Evolutionary conservation across 2,888 invertebrate genomes (phyloP), one percentile per base, ranked within the genome.

Genomic region (Globia sparganii): DNA sequence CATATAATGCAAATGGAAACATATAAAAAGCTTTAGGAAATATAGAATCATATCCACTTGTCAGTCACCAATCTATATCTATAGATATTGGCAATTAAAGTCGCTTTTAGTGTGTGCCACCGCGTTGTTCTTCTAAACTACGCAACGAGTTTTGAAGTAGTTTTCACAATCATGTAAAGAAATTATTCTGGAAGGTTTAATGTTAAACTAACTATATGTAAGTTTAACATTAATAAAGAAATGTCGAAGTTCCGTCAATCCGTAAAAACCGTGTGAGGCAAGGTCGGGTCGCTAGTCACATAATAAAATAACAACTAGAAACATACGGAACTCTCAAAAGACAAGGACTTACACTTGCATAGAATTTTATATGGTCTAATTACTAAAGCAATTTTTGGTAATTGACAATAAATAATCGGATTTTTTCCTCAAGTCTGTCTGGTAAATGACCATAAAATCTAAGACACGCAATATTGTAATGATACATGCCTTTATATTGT

Each of bases 381-480:
- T 81, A 80, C 25, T 59, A 59, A 73, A 82, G 72, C 80, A 79
- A 84, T 88, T 88, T 79, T 77, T 37, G 64, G 78, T 77, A 80
- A 83, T 84, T 76, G 76, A 67, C 64, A 72, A 78, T 82, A 80
- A 82, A 89, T 77, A 77, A 84, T 75, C 73, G 77, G 82, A 59
- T 77, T 88, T 87, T 77, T 77, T 84, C 88, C 80, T 88, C 66
- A 77, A 72, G 49, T 64, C 71, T 67, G 56, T 82, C 49, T 66
- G 49, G 70, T 72, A 70, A 75, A 75, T 80, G 68, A 61, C 56
- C 34, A 67, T 58, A 40, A 72, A 40, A 69, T 65, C 4, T 53
- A 40, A 68, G 61, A 58, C 68, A 86, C 73, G 73, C 56, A 70
- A 64, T 70, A 37, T 0, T 59, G 4, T 85, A 40, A 71, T 71